Conservation (phyloP, 2,888 invertebrate genomes). For the Biston stratarius region DNA sequence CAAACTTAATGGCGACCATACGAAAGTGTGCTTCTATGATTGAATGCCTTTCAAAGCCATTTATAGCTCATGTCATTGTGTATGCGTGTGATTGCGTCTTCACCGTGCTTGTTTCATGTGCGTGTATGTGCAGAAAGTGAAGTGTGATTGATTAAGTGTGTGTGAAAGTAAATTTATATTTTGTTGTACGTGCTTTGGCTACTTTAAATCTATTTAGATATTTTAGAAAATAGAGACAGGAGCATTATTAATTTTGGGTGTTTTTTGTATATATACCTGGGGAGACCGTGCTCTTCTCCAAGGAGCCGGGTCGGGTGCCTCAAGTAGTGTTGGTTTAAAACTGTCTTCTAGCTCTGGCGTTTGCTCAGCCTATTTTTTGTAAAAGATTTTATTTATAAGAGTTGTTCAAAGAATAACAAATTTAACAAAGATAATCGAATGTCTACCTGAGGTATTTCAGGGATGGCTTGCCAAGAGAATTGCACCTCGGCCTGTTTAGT, state of each 20-base stretch:
- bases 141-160: slow-evolving; percentile 1
- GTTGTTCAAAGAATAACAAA: slow-evolving; percentile 18
- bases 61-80: slow-evolving; percentile 10
- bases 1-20: slow-evolving; percentile 74
- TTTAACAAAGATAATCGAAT: slow-evolving; percentile 21
- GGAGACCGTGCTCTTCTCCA: slow-evolving; percentile 78
- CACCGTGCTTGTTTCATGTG: slow-evolving; percentile 6
- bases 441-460: slow-evolving; percentile 81
- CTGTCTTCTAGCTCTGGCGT: slow-evolving; percentile 77
- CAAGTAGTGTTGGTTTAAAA: slow-evolving; percentile 76
- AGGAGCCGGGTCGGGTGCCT: slow-evolving; percentile 66
- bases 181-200: slow-evolving; percentile 8
- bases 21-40: slow-evolving; percentile 48
- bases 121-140: slow-evolving; percentile 11
- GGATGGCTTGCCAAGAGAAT: slow-evolving; percentile 80
- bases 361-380: slow-evolving; percentile 74
- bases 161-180: not conserved
- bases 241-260: not conserved
- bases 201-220: not conserved
- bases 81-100: slow-evolving; percentile 9
- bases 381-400: slow-evolving; percentile 36
- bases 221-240: not conserved
- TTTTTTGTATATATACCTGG: slow-evolving; percentile 63
- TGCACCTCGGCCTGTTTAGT: slow-evolving; percentile 70
- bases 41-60: slow-evolving; percentile 27